Conservation (phyloP, 2,113 vertebrate genomes). For the Oncorhynchus gorbuscha region DNA sequence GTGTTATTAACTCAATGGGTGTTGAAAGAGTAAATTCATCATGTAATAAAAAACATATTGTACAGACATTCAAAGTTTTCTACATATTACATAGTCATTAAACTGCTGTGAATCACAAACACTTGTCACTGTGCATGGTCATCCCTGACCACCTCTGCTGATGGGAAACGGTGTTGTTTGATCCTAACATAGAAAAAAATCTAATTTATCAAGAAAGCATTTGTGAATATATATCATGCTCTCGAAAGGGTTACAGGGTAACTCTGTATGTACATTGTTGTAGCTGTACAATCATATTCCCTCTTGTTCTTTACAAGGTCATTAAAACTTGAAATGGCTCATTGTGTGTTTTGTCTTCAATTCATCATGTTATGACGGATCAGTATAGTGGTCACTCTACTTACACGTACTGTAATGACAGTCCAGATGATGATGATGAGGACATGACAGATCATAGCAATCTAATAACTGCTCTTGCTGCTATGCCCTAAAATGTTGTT, state of each 20-base stretch:
- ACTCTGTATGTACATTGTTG: background rate
- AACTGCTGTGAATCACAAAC: background rate
- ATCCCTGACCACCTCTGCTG: background rate
- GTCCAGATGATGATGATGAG: background rate
- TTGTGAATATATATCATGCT: background rate
- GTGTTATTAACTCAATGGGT: background rate
- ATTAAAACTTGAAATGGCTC: too few species aligned
- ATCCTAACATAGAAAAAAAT: background rate
- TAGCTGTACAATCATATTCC: background rate
- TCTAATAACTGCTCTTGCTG: too few species aligned
- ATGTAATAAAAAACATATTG: background rate
- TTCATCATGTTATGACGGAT: background rate
- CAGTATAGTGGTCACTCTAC: background rate
- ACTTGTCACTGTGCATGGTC: background rate
- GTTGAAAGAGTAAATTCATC: background rate
- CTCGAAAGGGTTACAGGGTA: slow-evolving; percentile 1
- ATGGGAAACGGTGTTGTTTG: background rate
- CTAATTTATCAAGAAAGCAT: background rate
- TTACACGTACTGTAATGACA: background rate
- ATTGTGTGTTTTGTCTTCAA: background rate
- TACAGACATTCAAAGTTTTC: background rate
- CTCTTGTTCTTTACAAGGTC: too few species aligned
- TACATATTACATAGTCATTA: background rate
- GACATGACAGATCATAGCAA: too few species aligned
- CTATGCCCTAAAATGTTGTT: too few species aligned